phyloP scores from a whole-genome alignment of 2,113 vertebrate genomes.

The Macrotus californicus region DNA sequence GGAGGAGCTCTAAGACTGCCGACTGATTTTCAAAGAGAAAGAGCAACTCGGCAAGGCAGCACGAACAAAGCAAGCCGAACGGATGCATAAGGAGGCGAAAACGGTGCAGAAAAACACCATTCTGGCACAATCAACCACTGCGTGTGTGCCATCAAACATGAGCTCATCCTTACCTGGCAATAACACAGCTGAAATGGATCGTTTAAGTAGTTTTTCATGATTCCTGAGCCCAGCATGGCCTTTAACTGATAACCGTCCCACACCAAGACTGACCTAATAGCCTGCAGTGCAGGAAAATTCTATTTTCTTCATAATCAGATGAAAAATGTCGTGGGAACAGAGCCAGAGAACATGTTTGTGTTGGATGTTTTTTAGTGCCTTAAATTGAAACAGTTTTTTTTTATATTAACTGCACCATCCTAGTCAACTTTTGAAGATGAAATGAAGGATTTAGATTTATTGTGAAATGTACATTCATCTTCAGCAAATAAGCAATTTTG shows the following conservation, averaged over 20 bases:
- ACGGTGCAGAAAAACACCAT: neutral
- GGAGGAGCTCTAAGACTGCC: neutral
- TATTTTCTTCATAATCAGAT: conserved; percentile 25
- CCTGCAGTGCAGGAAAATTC: neutral
- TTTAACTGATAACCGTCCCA: neutral
- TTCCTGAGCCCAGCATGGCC: neutral
- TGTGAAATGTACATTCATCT: neutral
- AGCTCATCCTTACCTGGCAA: neutral
- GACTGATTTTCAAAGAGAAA: conserved; percentile 22
- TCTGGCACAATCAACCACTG: conserved; percentile 11
- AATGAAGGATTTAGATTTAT: neutral
- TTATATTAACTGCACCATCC: neutral
- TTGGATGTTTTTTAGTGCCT: neutral
- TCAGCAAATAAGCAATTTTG: neutral
- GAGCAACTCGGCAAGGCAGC: neutral
- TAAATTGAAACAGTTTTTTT: neutral
- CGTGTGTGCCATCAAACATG: conserved; percentile 4
- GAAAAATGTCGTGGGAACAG: neutral
- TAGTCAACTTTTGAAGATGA: conserved; percentile 1
- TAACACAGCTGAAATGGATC: neutral
- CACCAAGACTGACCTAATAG: neutral
- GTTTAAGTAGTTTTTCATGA: neutral
- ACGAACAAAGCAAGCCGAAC: neutral
- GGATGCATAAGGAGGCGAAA: neutral
- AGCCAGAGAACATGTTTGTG: conserved; percentile 10